Percentiles rank a stretch among this genome's conserved stretches.
phyloP scores from a whole-genome alignment of 2,113 vertebrate species.

The Pelecanus crispus region DNA sequence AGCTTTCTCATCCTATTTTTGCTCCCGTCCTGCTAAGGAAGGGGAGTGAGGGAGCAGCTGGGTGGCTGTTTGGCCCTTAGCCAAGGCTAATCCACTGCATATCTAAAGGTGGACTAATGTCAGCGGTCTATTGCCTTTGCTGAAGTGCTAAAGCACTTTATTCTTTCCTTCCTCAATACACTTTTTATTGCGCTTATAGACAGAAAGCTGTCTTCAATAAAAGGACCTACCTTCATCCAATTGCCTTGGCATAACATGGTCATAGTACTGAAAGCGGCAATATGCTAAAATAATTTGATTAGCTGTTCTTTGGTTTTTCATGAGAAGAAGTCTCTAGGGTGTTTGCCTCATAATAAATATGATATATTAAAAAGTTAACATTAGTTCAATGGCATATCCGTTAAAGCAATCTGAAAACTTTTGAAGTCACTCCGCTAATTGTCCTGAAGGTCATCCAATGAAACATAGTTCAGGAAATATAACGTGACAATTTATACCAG shows the following conservation, averaged over 20 bases:
- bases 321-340: background rate
- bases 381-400: background rate
- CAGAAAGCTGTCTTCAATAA: background rate
- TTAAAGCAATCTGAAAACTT: constrained; percentile 35
- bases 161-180: background rate
- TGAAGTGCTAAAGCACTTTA: background rate
- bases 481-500: background rate
- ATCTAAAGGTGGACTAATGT: background rate
- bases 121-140: background rate
- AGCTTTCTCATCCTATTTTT: background rate
- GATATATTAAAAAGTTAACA: background rate
- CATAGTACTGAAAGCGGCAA: background rate
- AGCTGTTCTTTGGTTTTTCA: background rate
- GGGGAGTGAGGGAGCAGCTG: background rate
- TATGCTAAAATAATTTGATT: background rate
- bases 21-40: background rate
- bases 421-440: background rate
- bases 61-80: background rate
- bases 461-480: background rate
- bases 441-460: background rate
- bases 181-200: background rate
- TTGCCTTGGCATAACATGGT: background rate
- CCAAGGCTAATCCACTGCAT: background rate
- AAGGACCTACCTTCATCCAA: background rate
- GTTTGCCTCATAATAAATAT: background rate